phyloP scores from a whole-genome alignment of 2,888 invertebrate genomes.

The Platycheirus rosarum region DNA sequence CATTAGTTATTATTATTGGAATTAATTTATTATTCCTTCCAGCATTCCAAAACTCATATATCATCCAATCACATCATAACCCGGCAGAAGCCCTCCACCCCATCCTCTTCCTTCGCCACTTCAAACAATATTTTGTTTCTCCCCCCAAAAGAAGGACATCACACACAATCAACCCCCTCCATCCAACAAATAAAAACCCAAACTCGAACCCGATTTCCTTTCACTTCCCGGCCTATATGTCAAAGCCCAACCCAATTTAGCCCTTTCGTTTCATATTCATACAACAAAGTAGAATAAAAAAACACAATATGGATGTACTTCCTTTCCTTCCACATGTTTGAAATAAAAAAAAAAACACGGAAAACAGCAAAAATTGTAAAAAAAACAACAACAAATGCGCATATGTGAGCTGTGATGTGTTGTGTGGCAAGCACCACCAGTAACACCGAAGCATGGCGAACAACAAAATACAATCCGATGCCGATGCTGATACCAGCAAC shows the following conservation, averaged over 20 bases:
- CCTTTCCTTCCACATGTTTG: conserved; percentile 47
- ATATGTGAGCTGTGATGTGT: conserved; percentile 49
- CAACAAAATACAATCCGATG: conserved; percentile 52
- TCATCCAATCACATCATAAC: neutral
- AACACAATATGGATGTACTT: conserved; percentile 63
- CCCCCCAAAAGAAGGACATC: conserved; percentile 10
- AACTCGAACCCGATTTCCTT: conserved; percentile 56
- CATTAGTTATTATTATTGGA: too few relatives aligned
- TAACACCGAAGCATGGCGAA: conserved; percentile 30
- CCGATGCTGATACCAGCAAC: conserved; percentile 34
- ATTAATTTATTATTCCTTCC: neutral
- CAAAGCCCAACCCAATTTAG: conserved; percentile 73
- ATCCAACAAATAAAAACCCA: conserved; percentile 54
- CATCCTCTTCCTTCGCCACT: neutral
- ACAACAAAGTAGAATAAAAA: conserved; percentile 46
- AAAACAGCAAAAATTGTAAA: conserved; percentile 4
- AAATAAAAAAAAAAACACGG: conserved; percentile 5
- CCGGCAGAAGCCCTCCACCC: neutral
- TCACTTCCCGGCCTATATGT: conserved; percentile 64
- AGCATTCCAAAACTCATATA: neutral
- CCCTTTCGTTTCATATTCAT: conserved; percentile 70
- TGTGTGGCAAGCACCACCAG: conserved; percentile 47
- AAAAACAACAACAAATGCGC: conserved; percentile 62
- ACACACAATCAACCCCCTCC: neutral
- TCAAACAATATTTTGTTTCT: conserved; percentile 4